Percentiles rank a stretch among this genome's conserved stretches.
Evolutionary conservation across 2,797 vertebrate species (phyloP).

Genomic region (Platyrinchus mystaceus): DNA sequence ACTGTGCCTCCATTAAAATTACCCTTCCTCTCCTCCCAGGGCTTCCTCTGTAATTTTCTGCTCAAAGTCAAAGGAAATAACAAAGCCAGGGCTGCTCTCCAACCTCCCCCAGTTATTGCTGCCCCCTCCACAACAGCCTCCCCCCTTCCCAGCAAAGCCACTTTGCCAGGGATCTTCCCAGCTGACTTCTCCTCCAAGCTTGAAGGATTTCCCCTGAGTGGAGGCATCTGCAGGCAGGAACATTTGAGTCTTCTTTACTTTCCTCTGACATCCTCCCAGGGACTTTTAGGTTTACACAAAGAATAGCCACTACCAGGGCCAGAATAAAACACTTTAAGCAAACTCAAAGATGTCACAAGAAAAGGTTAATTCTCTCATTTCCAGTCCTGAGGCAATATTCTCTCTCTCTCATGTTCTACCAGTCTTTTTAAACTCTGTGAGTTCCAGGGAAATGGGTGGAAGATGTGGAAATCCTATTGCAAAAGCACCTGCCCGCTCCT

Average conservation of each 20-base stretch:
- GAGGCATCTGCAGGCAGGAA: not conserved
- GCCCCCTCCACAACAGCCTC: not conserved
- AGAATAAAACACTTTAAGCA: not conserved
- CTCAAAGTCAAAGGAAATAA: constrained; percentile 7
- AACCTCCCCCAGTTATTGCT: not conserved
- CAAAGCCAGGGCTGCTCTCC: not conserved
- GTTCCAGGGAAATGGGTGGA: constrained; percentile 52
- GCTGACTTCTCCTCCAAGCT: not conserved
- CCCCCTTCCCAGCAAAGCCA: not conserved
- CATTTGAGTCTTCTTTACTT: not conserved
- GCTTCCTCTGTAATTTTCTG: not conserved
- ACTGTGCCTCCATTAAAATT: not conserved
- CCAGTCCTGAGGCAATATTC: not conserved
- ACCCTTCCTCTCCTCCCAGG: not conserved
- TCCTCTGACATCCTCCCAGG: not conserved
- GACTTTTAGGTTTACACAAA: not conserved
- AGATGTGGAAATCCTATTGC: constrained; percentile 56
- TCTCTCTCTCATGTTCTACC: not conserved
- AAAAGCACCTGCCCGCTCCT: constrained; percentile 46
- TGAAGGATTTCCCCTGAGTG: not conserved
- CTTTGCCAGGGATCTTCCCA: not conserved
- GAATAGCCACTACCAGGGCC: not conserved
- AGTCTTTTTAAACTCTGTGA: not conserved
- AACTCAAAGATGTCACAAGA: not conserved
- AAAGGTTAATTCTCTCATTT: not conserved